Evolutionary conservation across 2,797 vertebrate species (phyloP).

Genomic region (Nasua narica): DNA sequence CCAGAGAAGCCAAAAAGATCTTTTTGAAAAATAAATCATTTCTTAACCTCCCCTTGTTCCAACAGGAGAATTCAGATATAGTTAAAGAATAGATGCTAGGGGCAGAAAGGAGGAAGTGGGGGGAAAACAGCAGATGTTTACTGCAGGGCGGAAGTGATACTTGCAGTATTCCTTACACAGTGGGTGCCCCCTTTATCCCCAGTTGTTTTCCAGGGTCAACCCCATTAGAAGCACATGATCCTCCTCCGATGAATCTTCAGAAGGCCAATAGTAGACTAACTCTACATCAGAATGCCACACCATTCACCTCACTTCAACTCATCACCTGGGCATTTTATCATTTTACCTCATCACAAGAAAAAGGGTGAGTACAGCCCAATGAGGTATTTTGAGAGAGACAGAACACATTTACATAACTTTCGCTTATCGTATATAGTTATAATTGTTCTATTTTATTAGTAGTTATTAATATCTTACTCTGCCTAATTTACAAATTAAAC

Average conservation of each 20-base stretch:
- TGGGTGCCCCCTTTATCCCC: not conserved
- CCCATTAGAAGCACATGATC: not conserved
- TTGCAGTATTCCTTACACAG: not conserved
- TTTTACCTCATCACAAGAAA: not conserved
- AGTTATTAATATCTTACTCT: not conserved
- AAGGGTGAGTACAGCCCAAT: not conserved
- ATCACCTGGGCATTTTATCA: not conserved
- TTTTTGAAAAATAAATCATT: not conserved
- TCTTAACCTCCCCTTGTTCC: not conserved
- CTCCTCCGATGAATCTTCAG: not conserved
- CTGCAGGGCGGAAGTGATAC: not conserved
- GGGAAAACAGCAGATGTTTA: not conserved
- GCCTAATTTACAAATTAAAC: not conserved
- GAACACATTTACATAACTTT: not conserved
- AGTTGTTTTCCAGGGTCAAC: not conserved
- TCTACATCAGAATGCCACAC: not conserved
- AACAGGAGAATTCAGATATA: not conserved
- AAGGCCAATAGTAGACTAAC: not conserved
- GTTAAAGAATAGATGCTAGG: not conserved
- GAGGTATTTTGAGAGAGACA: not conserved
- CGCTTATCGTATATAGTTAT: not conserved
- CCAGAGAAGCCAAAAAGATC: not conserved
- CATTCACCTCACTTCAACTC: not conserved
- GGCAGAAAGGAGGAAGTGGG: not conserved
- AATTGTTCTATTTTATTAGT: not conserved